Conservation (phyloP, 2,113 vertebrate species). For the Dendrocopos noguchii region DNA sequence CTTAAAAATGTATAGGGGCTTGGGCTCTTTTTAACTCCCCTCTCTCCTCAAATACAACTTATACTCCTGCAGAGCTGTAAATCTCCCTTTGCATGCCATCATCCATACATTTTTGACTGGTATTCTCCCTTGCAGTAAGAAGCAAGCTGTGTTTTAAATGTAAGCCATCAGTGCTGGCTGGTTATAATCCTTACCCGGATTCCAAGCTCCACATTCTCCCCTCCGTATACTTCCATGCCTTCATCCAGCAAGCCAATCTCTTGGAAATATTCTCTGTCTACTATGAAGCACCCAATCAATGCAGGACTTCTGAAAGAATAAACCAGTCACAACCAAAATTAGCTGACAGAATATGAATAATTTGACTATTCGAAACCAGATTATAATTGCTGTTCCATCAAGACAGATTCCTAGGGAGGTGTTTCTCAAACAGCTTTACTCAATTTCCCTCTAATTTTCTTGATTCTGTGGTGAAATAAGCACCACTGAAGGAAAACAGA, state of each 20-base stretch:
- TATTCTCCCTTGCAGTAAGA: accelerated
- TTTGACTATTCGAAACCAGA: not conserved
- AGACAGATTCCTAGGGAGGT: not conserved
- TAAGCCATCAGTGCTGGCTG: not conserved
- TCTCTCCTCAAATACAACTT: not conserved
- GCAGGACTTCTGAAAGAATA: constrained; percentile 88
- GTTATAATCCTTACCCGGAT: constrained; percentile 87
- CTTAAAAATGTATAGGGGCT: not conserved
- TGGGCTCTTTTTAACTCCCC: not conserved
- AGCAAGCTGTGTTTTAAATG: not conserved
- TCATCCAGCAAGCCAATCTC: constrained; percentile 97
- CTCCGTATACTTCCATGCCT: constrained; percentile 98
- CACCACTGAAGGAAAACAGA: not conserved
- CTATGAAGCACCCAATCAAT: constrained; percentile 98
- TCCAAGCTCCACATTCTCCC: constrained; percentile 97
- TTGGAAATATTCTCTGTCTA: constrained; percentile 94
- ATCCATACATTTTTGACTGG: not conserved
- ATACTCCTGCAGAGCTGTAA: not conserved
- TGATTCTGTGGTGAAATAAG: not conserved
- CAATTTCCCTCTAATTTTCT: not conserved
- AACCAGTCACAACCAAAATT: not conserved
- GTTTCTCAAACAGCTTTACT: not conserved
- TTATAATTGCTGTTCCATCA: not conserved
- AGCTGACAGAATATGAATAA: not conserved
- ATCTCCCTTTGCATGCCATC: not conserved